Base-by-base conservation (phyloP, 2,888 invertebrate genomes). In the Pandemis heparana region DNA sequence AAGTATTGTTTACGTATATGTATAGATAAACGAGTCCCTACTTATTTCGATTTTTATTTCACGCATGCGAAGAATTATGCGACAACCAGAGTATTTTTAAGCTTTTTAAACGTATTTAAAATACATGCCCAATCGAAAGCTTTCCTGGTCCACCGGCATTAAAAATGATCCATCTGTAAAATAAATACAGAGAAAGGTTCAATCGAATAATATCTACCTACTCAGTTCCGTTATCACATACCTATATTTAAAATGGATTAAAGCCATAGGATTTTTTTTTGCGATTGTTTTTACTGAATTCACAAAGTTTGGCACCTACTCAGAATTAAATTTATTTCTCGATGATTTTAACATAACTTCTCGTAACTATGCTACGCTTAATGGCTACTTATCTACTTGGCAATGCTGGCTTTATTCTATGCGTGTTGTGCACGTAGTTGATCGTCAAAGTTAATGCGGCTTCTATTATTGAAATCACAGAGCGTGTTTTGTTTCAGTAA, bases 401-500 rank as follows among this genome's bases (percentile, higher is more conserved):
- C 16, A 16, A 56, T 56, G 56, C 10, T 7, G 7, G 7, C 16
- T 16, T 16, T 18, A 18, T 53, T 16, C 9, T 18, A 53, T 3
- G 16, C 53, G 18, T 18, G 18, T 14, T 14, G n/a, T 46, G 9
- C 10, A 14, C 7, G 14, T 43, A 18, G 23, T 23, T 7, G 60
- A 38, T 38, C n/a, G n/a, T 60, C 38, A 38, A 59, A 43, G n/a
- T 18, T 46, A 46, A 23, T n/a, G 63, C 8, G 9, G 61, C 65
- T 9, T 23, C 16, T 71, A 63, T 64, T 67, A 16, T 59, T 56
- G 23, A 32, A 16, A 12, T 62, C n/a, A 62, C 10, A 51, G 53
- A 53, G 63, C 38, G 53, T 71, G 63, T 62, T 64, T 39, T 71
- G 46, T 89, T 90, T 64, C 87, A 96, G 95, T 74, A 87, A 90